Evolutionary conservation across 37 sponge, comb jelly and placozoan species (phyloP), one percentile per base, ranked within the genome.

Genomic region (Diacarnus erythraeanus): DNA sequence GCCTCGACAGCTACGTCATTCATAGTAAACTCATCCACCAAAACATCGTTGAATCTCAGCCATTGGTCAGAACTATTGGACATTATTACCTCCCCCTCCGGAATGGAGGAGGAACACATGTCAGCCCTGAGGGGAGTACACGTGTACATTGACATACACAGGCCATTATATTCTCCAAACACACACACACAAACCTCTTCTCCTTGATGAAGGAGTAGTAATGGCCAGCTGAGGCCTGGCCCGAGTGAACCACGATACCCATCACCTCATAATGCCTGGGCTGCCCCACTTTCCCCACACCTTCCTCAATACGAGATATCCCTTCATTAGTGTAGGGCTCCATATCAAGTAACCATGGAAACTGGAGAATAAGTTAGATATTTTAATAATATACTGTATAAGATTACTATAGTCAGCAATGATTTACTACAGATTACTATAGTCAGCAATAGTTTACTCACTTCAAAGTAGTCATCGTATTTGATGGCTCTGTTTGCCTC

Each of bases 191-290:
- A 59, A 38, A 92, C 96, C 79, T 78, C 77, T 88, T 86, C 25
- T 89, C 79, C 79, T 86, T 94, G 74, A 94, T 90, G 80, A 92
- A 97, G 18, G 94, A 88, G 77, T 97, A 97, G 83, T 97, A 97
- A 78, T 97, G 98, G 2, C 98, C 98, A 4, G 98, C 95, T 26
- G 97, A 84, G 4, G 98, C 98, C 47, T 97, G 98, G 29, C 98
- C 98, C 0, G 85, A 84, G 81, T 97, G 98, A 3, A 97, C 98
- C 64, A 97, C 86, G 12, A 97, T 85, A 23, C 98, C 98, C 27
- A 75, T 70, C 35, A 97, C 80, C 65, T 89, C 85, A 76, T 90
- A 97, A 51, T 80, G 73, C 22, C 69, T 47, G 18, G 58, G 59
- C 79, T 77, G 41, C 4, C 35, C 57, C 25, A 77, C 30, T 10